Percentiles rank a stretch among this genome's conserved stretches.
Conservation (phyloP, 2,113 vertebrate species). For the Orycteropus afer region DNA sequence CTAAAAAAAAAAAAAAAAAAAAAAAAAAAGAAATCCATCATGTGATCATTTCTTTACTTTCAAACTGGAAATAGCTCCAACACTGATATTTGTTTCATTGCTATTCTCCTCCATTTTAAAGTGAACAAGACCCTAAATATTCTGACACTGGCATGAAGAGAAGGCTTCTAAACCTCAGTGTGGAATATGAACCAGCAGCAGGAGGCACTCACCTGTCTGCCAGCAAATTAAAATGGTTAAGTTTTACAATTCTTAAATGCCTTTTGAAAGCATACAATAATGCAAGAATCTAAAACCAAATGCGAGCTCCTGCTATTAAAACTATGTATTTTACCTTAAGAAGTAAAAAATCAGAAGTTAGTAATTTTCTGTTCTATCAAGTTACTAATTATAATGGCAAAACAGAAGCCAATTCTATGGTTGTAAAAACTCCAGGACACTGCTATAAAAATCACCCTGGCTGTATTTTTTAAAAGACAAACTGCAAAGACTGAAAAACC, state of each 20-base stretch:
- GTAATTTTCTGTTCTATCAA: conserved; percentile 66
- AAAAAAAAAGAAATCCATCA: not conserved
- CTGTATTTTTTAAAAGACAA: conserved; percentile 62
- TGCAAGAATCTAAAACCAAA: conserved; percentile 61
- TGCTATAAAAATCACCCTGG: conserved; percentile 55
- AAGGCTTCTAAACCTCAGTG: not conserved
- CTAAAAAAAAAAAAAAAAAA: not conserved
- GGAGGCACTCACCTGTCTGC: conserved; percentile 44
- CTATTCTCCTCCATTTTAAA: conserved; percentile 40
- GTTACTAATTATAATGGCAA: conserved; percentile 65
- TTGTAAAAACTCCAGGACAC: conserved; percentile 62
- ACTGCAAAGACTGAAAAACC: conserved; percentile 8
- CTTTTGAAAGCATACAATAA: conserved; percentile 61
- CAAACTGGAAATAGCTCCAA: conserved; percentile 24
- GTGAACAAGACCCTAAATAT: not conserved
- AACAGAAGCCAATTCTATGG: conserved; percentile 60
- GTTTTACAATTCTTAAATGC: conserved; percentile 48
- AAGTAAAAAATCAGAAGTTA: conserved; percentile 64
- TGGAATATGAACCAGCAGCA: conserved; percentile 36
- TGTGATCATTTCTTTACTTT: conserved; percentile 42
- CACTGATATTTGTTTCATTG: not conserved
- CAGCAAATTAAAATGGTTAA: conserved; percentile 63
- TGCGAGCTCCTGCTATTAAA: conserved; percentile 51
- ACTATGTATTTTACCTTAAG: conserved; percentile 62
- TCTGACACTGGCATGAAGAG: not conserved